Evolutionary conservation across 2,113 vertebrate genomes (phyloP).

Genomic region (Oreochromis niloticus): DNA sequence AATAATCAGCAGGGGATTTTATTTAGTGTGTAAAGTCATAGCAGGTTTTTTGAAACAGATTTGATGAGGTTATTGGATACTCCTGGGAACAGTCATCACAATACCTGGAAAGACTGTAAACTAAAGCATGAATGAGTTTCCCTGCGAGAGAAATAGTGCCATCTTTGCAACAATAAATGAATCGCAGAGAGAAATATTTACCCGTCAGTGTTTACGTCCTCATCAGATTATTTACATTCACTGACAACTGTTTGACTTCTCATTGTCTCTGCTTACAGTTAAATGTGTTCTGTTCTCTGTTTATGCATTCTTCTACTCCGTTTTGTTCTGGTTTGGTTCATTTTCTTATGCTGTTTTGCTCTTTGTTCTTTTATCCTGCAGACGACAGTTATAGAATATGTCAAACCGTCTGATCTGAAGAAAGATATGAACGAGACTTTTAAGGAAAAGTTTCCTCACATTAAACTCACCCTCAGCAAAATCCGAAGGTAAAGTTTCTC

Average conservation of each 20-base stretch:
- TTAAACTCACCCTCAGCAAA: constrained; percentile 93
- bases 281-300: neutral
- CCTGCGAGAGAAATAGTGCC: accelerated
- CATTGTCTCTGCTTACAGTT: neutral
- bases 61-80: neutral
- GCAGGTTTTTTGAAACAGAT: neutral
- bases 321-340: neutral
- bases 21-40: neutral
- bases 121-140: neutral
- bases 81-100: neutral
- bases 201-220: neutral
- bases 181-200: neutral
- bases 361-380: constrained; percentile 41
- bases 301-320: neutral
- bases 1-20: neutral
- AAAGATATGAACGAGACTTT: constrained; percentile 99
- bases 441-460: constrained; percentile 93
- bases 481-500: constrained; percentile 84
- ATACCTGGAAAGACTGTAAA: neutral
- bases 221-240: neutral
- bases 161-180: neutral
- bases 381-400: constrained; percentile 98
- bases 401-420: constrained; percentile 96
- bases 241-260: neutral
- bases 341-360: neutral